Percentiles rank a stretch among this genome's conserved stretches.
Evolutionary conservation across 2,113 vertebrate genomes (phyloP).

Genomic region (Pogona vitticeps): DNA sequence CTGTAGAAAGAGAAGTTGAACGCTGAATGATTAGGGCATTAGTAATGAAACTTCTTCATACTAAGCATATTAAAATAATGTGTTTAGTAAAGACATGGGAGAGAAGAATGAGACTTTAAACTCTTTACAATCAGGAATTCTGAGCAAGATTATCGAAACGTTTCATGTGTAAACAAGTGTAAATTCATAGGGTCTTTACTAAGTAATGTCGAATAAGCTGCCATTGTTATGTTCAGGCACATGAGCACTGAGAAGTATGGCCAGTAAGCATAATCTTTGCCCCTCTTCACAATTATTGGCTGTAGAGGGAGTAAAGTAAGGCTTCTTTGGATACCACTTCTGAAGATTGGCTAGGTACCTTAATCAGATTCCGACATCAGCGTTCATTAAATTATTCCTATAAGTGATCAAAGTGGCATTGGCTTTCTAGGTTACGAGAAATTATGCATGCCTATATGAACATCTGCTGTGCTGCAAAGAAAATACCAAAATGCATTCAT

Average conservation of each 20-base stretch:
- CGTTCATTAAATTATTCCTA: conserved; percentile 12
- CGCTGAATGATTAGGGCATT: too few relatives aligned
- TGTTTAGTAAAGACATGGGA: background rate
- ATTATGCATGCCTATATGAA: background rate
- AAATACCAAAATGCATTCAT: background rate
- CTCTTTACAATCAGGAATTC: background rate
- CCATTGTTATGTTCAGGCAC: background rate
- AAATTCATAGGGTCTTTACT: background rate
- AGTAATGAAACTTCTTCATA: background rate
- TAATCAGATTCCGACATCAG: background rate
- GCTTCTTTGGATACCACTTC: background rate
- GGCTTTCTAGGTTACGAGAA: background rate
- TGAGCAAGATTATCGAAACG: background rate
- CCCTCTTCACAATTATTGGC: background rate
- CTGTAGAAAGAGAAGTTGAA: background rate
- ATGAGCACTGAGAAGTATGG: background rate
- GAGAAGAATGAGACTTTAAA: background rate
- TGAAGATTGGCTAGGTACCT: background rate
- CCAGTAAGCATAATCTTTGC: background rate
- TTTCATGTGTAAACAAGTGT: background rate
- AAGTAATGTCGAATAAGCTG: background rate
- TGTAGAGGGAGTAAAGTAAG: background rate
- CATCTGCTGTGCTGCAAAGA: background rate
- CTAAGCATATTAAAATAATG: background rate
- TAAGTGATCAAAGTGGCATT: background rate